Evolutionary conservation across 2,797 vertebrate genomes (phyloP).

Genomic region (Melanotaenia parkinsoni): DNA sequence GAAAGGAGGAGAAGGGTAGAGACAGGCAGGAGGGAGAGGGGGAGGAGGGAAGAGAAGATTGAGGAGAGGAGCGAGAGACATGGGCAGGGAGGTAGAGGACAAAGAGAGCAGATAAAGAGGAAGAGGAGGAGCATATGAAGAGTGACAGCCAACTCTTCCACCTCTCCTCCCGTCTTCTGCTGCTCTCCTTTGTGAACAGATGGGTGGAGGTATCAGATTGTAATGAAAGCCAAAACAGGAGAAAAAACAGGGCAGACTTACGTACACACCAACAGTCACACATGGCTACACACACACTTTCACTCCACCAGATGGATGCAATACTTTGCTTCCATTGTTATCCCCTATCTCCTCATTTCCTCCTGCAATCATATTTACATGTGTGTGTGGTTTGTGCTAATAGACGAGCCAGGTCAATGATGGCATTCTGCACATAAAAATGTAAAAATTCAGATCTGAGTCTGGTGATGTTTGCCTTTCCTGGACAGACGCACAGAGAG

Average conservation of each 20-base stretch:
- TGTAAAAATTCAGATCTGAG: constrained; percentile 18
- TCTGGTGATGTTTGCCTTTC: constrained; percentile 15
- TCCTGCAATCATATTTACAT: constrained; percentile 4
- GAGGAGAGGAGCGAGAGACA: constrained; percentile 16
- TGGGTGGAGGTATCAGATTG: constrained; percentile 79
- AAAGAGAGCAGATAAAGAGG: constrained; percentile 62
- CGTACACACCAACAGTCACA: constrained; percentile 29
- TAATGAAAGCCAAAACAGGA: constrained; percentile 66
- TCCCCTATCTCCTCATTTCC: constrained; percentile 24
- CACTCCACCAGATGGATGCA: constrained; percentile 30
- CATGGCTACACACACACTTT: constrained; percentile 29
- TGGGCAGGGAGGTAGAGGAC: constrained; percentile 47
- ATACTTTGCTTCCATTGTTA: constrained; percentile 35
- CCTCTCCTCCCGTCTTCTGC: constrained; percentile 53
- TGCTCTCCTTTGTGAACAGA: constrained; percentile 73
- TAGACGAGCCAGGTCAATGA: constrained; percentile 14
- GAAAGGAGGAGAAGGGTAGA: constrained; percentile 58
- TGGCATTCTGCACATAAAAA: constrained; percentile 10
- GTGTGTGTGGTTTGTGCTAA: constrained; percentile 1
- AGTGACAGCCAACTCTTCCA: constrained; percentile 64
- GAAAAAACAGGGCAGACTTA: constrained; percentile 31
- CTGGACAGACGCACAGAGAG: constrained; percentile 21
- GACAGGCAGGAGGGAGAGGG: constrained; percentile 45
- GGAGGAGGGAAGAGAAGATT: constrained; percentile 32
- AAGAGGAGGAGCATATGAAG: constrained; percentile 57